phyloP scores from a whole-genome alignment of 2,797 vertebrate species.

The Falco naumanni region DNA sequence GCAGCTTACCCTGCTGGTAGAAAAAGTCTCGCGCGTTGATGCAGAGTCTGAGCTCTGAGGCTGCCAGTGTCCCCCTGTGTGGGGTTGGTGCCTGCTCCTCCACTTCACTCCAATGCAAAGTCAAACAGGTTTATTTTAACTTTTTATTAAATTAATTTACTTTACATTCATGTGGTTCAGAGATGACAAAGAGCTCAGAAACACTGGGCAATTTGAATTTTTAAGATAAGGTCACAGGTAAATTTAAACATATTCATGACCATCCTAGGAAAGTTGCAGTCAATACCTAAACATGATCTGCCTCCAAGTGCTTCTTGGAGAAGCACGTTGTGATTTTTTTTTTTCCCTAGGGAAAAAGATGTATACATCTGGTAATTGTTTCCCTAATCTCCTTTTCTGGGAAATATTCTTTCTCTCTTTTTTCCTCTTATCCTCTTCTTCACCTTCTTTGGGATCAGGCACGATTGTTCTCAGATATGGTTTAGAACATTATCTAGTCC shows the following conservation, averaged over 20 bases:
- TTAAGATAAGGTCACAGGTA: background rate
- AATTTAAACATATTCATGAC: background rate
- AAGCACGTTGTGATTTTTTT: background rate
- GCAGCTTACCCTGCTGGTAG: background rate
- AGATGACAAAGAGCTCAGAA: background rate
- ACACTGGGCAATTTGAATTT: background rate
- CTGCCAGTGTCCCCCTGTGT: background rate
- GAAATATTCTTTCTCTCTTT: background rate
- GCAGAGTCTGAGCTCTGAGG: background rate
- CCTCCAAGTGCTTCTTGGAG: background rate
- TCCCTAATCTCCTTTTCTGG: background rate
- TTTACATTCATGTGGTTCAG: background rate
- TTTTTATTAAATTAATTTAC: background rate
- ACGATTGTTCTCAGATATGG: background rate
- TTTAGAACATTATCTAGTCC: conserved; percentile 37
- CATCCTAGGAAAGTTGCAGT: background rate
- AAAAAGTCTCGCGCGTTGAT: background rate
- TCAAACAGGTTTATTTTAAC: background rate
- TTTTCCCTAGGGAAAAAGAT: background rate
- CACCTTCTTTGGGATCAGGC: conserved; percentile 20
- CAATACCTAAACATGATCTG: background rate
- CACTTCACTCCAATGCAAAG: background rate
- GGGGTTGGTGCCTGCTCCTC: background rate
- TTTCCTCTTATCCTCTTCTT: conserved; percentile 33
- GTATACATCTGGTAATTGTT: background rate